phyloP scores from a whole-genome alignment of 2,888 invertebrate species.

The Ditylenchus weischeri region DNA sequence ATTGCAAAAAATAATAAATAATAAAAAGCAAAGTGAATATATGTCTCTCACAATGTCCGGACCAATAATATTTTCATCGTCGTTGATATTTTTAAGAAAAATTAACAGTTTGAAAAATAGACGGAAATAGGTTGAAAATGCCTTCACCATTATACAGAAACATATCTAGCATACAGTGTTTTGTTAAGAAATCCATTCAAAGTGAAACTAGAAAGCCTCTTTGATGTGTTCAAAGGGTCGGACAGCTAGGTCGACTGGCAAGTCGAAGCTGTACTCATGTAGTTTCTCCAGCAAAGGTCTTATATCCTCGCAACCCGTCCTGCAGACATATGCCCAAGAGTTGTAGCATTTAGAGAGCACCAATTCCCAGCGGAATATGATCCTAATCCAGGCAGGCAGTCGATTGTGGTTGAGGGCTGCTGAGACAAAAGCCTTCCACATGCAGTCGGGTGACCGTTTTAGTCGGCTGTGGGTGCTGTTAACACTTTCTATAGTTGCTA shows the following conservation, averaged over 20 bases:
- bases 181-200: background rate
- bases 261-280: conserved; percentile 78
- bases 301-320: conserved; percentile 85
- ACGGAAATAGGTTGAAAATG: too few relatives aligned
- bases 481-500: conserved; percentile 87
- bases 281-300: conserved; percentile 83
- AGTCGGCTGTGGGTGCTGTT: conserved; percentile 84
- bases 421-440: conserved; percentile 93
- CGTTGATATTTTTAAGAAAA: too few relatives aligned
- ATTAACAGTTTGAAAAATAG: too few relatives aligned
- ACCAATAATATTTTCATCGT: too few relatives aligned
- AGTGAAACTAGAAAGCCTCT: conserved; percentile 74
- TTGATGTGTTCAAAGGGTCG: conserved; percentile 95
- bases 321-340: conserved; percentile 81
- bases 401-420: conserved; percentile 88
- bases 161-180: too few relatives aligned
- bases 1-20: too few relatives aligned
- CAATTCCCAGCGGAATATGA: conserved; percentile 77
- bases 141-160: too few relatives aligned
- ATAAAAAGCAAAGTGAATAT: too few relatives aligned
- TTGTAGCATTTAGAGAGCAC: conserved; percentile 64
- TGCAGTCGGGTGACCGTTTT: conserved; percentile 89
- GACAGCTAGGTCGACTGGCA: conserved; percentile 92
- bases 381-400: conserved; percentile 86
- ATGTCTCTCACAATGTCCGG: too few relatives aligned